phyloP scores from a whole-genome alignment of 2,888 invertebrate species.

The Nephrotoma flavescens region DNA sequence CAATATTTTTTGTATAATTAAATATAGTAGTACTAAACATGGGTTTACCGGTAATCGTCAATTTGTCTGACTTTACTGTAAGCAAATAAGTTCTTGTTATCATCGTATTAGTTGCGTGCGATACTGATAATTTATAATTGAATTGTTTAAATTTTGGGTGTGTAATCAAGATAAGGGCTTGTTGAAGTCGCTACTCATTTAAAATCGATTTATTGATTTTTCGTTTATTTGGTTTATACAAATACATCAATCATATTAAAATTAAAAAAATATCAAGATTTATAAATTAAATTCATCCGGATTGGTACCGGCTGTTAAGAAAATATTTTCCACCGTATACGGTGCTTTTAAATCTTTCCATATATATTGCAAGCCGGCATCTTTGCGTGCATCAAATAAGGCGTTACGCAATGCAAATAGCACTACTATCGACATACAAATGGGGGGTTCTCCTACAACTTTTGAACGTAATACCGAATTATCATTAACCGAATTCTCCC shows the following conservation, averaged over 20 bases:
- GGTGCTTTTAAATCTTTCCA: conserved; percentile 26
- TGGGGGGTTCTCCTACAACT: conserved; percentile 51
- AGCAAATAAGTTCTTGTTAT: too few species aligned
- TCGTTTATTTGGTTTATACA: not conserved
- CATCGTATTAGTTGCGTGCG: too few species aligned
- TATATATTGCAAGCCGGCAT: conserved; percentile 34
- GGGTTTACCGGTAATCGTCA: too few species aligned
- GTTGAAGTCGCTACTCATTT: too few species aligned
- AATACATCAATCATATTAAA: not conserved
- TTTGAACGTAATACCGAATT: conserved; percentile 38
- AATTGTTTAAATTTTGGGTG: too few species aligned
- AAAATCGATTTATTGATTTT: too few species aligned
- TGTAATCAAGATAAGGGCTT: too few species aligned
- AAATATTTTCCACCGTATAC: conserved; percentile 25
- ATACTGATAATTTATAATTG: too few species aligned
- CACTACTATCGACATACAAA: conserved; percentile 34
- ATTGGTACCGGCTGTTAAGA: conserved; percentile 22
- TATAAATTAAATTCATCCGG: conserved; percentile 18
- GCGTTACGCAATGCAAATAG: conserved; percentile 41
- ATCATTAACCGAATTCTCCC: conserved; percentile 41
- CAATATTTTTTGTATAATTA: too few species aligned
- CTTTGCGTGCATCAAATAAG: conserved; percentile 46
- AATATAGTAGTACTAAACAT: too few species aligned
- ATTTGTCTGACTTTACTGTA: too few species aligned
- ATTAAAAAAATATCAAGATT: not conserved